A percentile compares a stretch with the other conserved stretches of the same genome.
phyloP scores from a whole-genome alignment of 1,140 invertebrate species.

The Nasonia giraulti region DNA sequence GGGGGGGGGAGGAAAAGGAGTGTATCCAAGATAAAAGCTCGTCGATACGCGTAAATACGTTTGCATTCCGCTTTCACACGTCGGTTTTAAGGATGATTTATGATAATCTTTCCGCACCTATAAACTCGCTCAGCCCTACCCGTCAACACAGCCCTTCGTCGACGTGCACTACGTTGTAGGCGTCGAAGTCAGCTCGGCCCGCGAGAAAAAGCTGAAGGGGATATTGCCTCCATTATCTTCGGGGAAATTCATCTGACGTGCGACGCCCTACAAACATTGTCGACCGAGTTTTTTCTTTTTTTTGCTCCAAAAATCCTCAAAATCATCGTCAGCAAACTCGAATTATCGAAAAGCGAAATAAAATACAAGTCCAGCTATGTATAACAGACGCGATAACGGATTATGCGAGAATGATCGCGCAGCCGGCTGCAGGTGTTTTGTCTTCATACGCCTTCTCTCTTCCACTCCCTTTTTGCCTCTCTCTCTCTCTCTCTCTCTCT shows the following conservation, averaged over 20 bases:
- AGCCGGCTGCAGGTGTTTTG: conserved; percentile 46
- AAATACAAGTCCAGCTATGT: background rate
- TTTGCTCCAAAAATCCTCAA: background rate
- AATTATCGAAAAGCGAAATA: conserved; percentile 4
- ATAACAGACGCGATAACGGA: conserved; percentile 29
- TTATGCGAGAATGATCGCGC: conserved; percentile 52
- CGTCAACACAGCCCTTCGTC: background rate
- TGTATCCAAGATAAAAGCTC: conserved; percentile 25
- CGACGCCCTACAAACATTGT: background rate
- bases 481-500: background rate
- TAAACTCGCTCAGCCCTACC: background rate
- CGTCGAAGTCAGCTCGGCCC: background rate
- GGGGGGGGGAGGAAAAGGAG: background rate
- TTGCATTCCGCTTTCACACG: conserved; percentile 20
- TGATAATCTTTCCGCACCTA: conserved; percentile 36
- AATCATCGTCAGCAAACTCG: background rate
- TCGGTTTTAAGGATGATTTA: conserved; percentile 38
- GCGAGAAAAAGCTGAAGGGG: background rate
- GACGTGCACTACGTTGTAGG: background rate
- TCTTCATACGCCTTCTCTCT: conserved; percentile 18
- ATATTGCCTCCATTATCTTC: conserved; percentile 31
- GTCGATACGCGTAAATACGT: conserved; percentile 9
- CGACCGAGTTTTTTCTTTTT: background rate
- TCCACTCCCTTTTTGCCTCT: background rate
- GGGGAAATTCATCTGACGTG: conserved; percentile 18